Conservation (phyloP, 1,140 invertebrate genomes). For the Lycorma delicatula region DNA sequence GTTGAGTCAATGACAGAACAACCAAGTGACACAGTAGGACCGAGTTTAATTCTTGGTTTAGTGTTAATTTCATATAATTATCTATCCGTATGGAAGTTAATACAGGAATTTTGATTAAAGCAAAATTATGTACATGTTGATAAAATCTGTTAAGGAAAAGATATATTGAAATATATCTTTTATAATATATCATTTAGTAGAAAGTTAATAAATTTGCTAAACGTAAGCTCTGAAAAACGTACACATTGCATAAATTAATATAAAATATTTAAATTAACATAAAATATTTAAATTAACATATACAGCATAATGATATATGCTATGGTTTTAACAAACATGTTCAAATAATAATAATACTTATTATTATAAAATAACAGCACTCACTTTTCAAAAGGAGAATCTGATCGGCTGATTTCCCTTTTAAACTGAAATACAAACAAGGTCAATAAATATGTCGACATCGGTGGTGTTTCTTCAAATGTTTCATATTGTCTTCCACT, state of each 20-base stretch:
- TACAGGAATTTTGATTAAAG: too few species aligned
- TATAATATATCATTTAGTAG: too few species aligned
- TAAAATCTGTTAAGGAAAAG: too few species aligned
- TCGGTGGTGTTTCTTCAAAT: slow-evolving; percentile 54
- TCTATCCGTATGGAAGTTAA: too few species aligned
- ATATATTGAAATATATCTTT: too few species aligned
- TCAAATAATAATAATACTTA: not conserved
- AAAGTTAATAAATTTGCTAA: too few species aligned
- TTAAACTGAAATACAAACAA: slow-evolving; percentile 58
- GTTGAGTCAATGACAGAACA: too few species aligned
- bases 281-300: not conserved
- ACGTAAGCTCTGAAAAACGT: too few species aligned
- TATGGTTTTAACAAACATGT: not conserved
- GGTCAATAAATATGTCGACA: slow-evolving; percentile 69
- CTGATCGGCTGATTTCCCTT: not conserved
- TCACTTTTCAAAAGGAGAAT: not conserved
- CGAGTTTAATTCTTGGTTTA: too few species aligned
- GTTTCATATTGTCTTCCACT: slow-evolving; percentile 33
- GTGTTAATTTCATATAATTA: too few species aligned
- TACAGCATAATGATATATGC: not conserved
- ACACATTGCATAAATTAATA: not conserved
- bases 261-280: not conserved
- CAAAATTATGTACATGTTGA: too few species aligned
- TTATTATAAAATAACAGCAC: not conserved
- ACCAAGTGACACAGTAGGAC: too few species aligned